Conservation (phyloP, 2,888 invertebrate species). For the Galerucella nymphaeae region DNA sequence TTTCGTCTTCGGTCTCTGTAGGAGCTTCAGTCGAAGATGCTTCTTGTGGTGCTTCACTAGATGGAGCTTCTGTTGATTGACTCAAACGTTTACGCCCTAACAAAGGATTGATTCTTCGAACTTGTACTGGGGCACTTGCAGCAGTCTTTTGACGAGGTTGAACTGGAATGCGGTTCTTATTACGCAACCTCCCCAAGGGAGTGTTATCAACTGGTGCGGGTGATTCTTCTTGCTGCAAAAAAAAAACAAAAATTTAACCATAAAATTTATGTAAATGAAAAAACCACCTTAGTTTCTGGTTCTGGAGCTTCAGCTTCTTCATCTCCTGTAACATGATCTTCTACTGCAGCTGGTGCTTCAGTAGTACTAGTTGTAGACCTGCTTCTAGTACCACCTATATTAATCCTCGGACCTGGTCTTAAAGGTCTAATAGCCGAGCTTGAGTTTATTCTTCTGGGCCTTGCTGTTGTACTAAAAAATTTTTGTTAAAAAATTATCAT, state of each 20-base stretch:
- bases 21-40: constrained; percentile 51
- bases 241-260: constrained; percentile 20
- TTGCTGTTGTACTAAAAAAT: constrained; percentile 53
- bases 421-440: constrained; percentile 68
- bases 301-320: constrained; percentile 54
- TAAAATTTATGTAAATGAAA: neutral
- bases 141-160: constrained; percentile 67
- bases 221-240: constrained; percentile 51
- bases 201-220: constrained; percentile 58
- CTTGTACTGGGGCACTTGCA: constrained; percentile 67
- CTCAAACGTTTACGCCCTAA: constrained; percentile 66
- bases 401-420: constrained; percentile 75
- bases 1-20: constrained; percentile 50
- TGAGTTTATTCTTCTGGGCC: constrained; percentile 60
- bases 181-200: constrained; percentile 63
- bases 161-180: constrained; percentile 63
- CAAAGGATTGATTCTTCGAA: constrained; percentile 69
- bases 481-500: neutral
- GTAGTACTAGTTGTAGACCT: constrained; percentile 64
- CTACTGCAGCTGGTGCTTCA: constrained; percentile 65
- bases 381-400: constrained; percentile 68
- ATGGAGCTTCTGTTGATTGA: constrained; percentile 59
- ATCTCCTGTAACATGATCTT: constrained; percentile 59
- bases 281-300: constrained; percentile 52
- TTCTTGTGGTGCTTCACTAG: constrained; percentile 56